Evolutionary conservation across 1,140 invertebrate species (phyloP), one percentile per base, ranked within the genome.

Genomic region (Ceratosolen fusciceps): DNA sequence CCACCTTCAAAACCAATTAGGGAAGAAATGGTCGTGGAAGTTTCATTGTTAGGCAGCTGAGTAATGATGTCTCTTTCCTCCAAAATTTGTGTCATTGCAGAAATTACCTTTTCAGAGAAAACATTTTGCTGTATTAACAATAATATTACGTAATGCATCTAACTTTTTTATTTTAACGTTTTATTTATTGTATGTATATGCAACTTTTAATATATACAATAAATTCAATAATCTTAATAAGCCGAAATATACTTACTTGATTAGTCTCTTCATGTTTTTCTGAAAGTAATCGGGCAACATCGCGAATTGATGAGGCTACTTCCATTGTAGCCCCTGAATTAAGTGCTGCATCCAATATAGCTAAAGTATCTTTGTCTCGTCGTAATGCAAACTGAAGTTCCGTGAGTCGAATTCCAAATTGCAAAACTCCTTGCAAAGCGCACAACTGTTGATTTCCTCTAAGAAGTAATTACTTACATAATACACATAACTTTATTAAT

Each of bases 281-380:
- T 12, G 93, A 94, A 19, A 95, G 89, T 39, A 95, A 87, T 84
- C 93, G 92, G 3, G 94, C 93, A 24, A 95, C 93, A 83, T 94
- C 92, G 68, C 93, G 91, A 16, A 94, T 92, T 49, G 93, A 93
- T 29, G 93, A 92, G 12, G 93, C 93, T 0, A 92, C 90, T 26
- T 93, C 91, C 10, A 92, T 91, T 14, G 92, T 91, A n/a, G 91
- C 91, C 54, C 93, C 93, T 76, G 92, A 92, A 82, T 92, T 90
- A 37, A 94, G 83, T 4, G 92, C 92, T 43, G 90, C 90, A 84
- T 94, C 93, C 81, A 95, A 83, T 71, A 93, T 88, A 67, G 91
- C 90, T 34, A 94, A 86, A 54, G 93, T 93, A 83, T 93, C 92
- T 80, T 93, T 92, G 84, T 95, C 94, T 74, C 92, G 91, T 19